phyloP scores from a whole-genome alignment of 2,113 vertebrate species.

The Eleginops maclovinus region DNA sequence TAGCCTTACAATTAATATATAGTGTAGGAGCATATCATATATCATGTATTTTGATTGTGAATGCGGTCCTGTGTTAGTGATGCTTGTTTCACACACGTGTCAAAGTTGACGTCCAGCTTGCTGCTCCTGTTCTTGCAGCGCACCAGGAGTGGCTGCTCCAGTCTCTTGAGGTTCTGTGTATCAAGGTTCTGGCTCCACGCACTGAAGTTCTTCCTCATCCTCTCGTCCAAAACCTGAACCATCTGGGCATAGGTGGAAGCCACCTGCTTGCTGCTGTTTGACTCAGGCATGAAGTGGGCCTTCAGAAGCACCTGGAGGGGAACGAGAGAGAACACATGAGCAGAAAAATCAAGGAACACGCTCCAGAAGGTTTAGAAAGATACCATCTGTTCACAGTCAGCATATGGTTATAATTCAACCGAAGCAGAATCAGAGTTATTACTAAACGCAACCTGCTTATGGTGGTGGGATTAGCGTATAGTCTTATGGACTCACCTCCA shows the following conservation, averaged over 20 bases:
- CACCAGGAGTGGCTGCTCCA: conserved; percentile 86
- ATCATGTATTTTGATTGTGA: too few relatives aligned
- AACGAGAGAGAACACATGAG: not conserved
- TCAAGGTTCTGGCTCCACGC: conserved; percentile 88
- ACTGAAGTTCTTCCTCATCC: conserved; percentile 83
- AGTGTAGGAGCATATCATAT: not conserved
- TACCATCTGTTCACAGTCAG: not conserved
- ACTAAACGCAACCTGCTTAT: not conserved
- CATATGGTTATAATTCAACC: not conserved
- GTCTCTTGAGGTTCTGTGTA: conserved; percentile 76
- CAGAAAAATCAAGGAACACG: not conserved
- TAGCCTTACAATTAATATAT: not conserved
- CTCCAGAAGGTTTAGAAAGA: not conserved
- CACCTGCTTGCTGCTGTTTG: conserved; percentile 77
- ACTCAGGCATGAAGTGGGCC: conserved; percentile 83
- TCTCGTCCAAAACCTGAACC: conserved; percentile 85
- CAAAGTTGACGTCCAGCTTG: conserved; percentile 89
- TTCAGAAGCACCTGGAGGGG: conserved; percentile 79
- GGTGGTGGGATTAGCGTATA: not conserved
- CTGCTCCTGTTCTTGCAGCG: conserved; percentile 76
- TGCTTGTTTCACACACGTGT: conserved; percentile 81
- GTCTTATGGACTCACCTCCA: conserved; percentile 81
- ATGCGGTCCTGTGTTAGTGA: not conserved
- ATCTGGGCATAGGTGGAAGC: conserved; percentile 74
- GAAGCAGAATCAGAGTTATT: not conserved